A percentile compares a stretch with the other conserved stretches of the same genome.
Evolutionary conservation across 2,888 invertebrate species (phyloP).

Genomic region (Drosophila histrio): DNA sequence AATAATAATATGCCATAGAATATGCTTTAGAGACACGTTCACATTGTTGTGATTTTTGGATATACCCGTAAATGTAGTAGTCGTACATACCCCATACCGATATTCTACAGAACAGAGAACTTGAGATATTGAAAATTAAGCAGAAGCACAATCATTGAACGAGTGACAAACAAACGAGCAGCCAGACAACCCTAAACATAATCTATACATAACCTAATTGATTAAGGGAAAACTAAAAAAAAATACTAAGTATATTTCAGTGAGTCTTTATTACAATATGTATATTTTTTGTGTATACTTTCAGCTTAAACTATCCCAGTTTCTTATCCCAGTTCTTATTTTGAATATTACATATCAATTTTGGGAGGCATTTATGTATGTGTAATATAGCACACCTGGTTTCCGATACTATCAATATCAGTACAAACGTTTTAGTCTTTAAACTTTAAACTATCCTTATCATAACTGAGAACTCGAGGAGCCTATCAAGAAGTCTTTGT

Average conservation of each 20-base stretch:
- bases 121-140: slow-evolving; percentile 61
- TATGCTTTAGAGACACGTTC: slow-evolving; percentile 59
- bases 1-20: slow-evolving; percentile 17
- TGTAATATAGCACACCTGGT: slow-evolving; percentile 76
- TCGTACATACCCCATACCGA: slow-evolving; percentile 23
- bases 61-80: slow-evolving; percentile 17
- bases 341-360: slow-evolving; percentile 74
- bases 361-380: slow-evolving; percentile 42
- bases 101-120: slow-evolving; percentile 7
- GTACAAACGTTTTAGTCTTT: slow-evolving; percentile 56
- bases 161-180: slow-evolving; percentile 59
- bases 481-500: slow-evolving; percentile 23
- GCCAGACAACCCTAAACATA: slow-evolving; percentile 37
- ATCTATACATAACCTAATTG: slow-evolving; percentile 14
- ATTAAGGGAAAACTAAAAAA: slow-evolving; percentile 7
- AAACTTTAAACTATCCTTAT: slow-evolving; percentile 30
- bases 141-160: slow-evolving; percentile 80
- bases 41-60: slow-evolving; percentile 63
- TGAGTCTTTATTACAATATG: not conserved
- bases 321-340: not conserved
- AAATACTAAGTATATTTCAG: not conserved
- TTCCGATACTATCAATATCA: slow-evolving; percentile 76
- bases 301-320: slow-evolving; percentile 10
- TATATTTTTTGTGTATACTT: not conserved
- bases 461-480: slow-evolving; percentile 20